A percentile compares a stretch with the other conserved stretches of the same genome.
Conservation (phyloP, 2,797 vertebrate genomes). For the Dipus sagitta region DNA sequence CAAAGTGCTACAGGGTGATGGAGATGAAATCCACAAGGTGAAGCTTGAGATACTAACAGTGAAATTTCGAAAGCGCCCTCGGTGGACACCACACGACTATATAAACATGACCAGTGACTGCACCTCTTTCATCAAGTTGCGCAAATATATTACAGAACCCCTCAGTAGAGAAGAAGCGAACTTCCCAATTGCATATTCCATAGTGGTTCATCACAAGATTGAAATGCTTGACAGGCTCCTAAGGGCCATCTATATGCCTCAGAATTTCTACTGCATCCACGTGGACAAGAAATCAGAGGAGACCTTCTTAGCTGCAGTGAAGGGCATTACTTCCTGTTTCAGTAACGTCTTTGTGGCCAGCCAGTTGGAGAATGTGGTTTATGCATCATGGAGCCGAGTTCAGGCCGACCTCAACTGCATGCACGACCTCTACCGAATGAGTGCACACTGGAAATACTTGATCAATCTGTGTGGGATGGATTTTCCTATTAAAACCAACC, state of each 20-base stretch:
- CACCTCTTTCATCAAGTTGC: slow-evolving; percentile 87
- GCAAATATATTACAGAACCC: slow-evolving; percentile 91
- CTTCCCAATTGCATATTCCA: slow-evolving; percentile 94
- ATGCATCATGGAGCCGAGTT: slow-evolving; percentile 93
- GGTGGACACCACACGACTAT: slow-evolving; percentile 88
- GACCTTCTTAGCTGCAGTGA: slow-evolving; percentile 88
- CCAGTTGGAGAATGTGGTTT: slow-evolving; percentile 90
- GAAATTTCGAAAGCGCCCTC: slow-evolving; percentile 85
- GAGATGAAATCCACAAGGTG: slow-evolving; percentile 87
- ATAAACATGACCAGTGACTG: slow-evolving; percentile 91
- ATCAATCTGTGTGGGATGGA: slow-evolving; percentile 95
- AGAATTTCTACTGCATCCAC: slow-evolving; percentile 95
- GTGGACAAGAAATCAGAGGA: slow-evolving; percentile 91
- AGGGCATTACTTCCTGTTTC: slow-evolving; percentile 91
- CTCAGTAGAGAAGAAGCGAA: slow-evolving; percentile 92
- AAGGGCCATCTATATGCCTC: slow-evolving; percentile 93
- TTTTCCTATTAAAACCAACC: slow-evolving; percentile 95
- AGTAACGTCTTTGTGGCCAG: slow-evolving; percentile 93
- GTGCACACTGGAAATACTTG: slow-evolving; percentile 92
- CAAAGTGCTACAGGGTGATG: slow-evolving; percentile 89
- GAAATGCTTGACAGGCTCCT: slow-evolving; percentile 94
- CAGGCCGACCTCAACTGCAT: slow-evolving; percentile 97
- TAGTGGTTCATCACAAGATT: slow-evolving; percentile 95
- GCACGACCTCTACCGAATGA: slow-evolving; percentile 90
- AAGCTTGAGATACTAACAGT: slow-evolving; percentile 88